These are phyloP conservation scores for Pampus argenteus DNA, from an alignment of 2,797 vertebrate species.

Conservation along the genomic window DNA sequence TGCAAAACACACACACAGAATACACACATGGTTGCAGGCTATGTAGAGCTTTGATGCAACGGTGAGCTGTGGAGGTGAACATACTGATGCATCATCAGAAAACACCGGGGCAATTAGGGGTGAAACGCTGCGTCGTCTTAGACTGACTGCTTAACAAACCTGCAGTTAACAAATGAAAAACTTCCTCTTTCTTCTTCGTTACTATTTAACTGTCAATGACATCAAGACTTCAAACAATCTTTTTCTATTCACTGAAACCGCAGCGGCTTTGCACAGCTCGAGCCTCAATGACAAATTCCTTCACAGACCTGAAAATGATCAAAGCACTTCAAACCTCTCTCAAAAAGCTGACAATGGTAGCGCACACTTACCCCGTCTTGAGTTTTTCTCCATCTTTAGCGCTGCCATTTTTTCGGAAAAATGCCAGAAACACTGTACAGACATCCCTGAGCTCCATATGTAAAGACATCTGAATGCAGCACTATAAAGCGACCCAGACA, in stretches of 20 bases:
- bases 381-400: slow-evolving; percentile 48
- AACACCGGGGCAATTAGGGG: slow-evolving; percentile 38
- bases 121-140: slow-evolving; percentile 12
- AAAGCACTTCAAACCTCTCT: slow-evolving; percentile 31
- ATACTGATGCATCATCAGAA: slow-evolving; percentile 50
- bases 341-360: slow-evolving; percentile 9
- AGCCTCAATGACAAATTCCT: slow-evolving; percentile 51
- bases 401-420: slow-evolving; percentile 43
- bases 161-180: slow-evolving; percentile 25
- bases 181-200: slow-evolving; percentile 18
- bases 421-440: slow-evolving; percentile 47
- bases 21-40: not conserved
- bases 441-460: slow-evolving; percentile 69
- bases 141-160: slow-evolving; percentile 18
- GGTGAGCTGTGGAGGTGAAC: not conserved
- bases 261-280: slow-evolving; percentile 12
- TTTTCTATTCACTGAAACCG: slow-evolving; percentile 19
- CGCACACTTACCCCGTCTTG: slow-evolving; percentile 69
- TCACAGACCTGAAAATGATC: slow-evolving; percentile 48
- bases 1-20: not conserved
- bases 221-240: slow-evolving; percentile 50
- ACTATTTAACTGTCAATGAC: slow-evolving; percentile 32
- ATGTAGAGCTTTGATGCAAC: slow-evolving; percentile 13
- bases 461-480: slow-evolving; percentile 20
- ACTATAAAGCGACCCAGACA: slow-evolving; percentile 49